phyloP scores from a whole-genome alignment of 2,888 invertebrate genomes.

The Plagodis dolabraria region DNA sequence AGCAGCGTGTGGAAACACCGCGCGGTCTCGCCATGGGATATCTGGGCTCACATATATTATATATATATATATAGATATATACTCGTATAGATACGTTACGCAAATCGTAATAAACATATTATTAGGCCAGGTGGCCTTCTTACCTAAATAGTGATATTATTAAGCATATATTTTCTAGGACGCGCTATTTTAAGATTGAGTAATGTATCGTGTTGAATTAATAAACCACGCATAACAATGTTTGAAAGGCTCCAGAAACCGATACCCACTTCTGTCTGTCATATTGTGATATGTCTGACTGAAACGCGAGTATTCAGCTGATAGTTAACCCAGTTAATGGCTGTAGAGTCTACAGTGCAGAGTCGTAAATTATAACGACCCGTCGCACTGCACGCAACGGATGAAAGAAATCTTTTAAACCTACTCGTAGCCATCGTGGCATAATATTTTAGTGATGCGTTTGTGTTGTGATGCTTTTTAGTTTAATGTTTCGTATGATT shows the following conservation, averaged over 20 bases:
- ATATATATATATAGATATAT: constrained; percentile 22
- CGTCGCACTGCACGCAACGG: constrained; percentile 6
- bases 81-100: constrained; percentile 47
- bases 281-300: constrained; percentile 11
- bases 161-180: constrained; percentile 30
- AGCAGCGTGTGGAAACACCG: constrained; percentile 59
- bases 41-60: constrained; percentile 42
- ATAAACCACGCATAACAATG: constrained; percentile 4
- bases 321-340: constrained; percentile 19
- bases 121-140: constrained; percentile 51
- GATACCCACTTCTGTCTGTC: constrained; percentile 18
- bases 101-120: constrained; percentile 58
- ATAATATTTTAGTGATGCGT: constrained; percentile 15
- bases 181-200: constrained; percentile 38
- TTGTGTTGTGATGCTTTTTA: constrained; percentile 14
- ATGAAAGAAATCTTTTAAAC: constrained; percentile 11
- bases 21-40: constrained; percentile 42
- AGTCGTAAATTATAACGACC: constrained; percentile 18
- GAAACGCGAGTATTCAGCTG: constrained; percentile 11
- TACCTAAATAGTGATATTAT: constrained; percentile 28
- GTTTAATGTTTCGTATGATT: constrained; percentile 23
- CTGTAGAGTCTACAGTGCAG: constrained; percentile 2
- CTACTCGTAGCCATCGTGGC: constrained; percentile 10
- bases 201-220: constrained; percentile 23
- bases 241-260: constrained; percentile 14